These are phyloP conservation scores for Vespertilio murinus DNA, from an alignment of 2,797 vertebrate genomes.

Conservation along the genomic window DNA sequence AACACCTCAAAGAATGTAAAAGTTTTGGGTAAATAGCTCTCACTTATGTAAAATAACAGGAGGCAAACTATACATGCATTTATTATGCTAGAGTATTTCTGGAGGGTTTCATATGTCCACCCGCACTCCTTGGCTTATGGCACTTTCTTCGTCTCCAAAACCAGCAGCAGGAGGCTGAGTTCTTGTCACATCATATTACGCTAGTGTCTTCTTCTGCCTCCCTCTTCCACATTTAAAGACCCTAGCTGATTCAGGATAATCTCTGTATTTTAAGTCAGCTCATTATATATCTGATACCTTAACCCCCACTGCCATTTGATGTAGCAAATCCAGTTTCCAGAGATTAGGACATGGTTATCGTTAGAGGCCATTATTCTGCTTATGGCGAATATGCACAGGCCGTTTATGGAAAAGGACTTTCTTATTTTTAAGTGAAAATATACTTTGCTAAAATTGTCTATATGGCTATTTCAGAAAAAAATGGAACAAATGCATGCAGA, in stretches of 20 bases:
- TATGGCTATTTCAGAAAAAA: not conserved
- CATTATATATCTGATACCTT: not conserved
- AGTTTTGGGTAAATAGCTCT: not conserved
- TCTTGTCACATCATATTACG: not conserved
- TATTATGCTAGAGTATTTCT: slow-evolving; percentile 25
- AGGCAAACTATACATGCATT: not conserved
- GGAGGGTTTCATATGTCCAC: not conserved
- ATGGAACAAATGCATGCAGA: not conserved
- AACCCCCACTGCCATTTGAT: not conserved
- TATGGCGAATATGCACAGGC: not conserved
- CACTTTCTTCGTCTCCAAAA: not conserved
- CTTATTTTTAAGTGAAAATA: slow-evolving; percentile 17
- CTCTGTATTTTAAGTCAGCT: not conserved
- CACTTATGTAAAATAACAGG: slow-evolving; percentile 32
- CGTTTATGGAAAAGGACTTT: not conserved
- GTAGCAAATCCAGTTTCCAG: not conserved
- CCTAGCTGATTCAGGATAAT: not conserved
- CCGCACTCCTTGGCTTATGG: not conserved
- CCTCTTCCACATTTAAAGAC: not conserved
- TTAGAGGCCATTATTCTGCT: not conserved
- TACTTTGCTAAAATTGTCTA: not conserved
- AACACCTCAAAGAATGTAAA: not conserved
- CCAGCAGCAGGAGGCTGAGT: not conserved
- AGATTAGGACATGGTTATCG: not conserved
- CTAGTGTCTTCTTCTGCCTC: not conserved